A percentile compares a stretch with the other conserved stretches of the same genome.
Conservation (phyloP, 2,113 vertebrate genomes). For the Urocynchramus pylzowi region DNA sequence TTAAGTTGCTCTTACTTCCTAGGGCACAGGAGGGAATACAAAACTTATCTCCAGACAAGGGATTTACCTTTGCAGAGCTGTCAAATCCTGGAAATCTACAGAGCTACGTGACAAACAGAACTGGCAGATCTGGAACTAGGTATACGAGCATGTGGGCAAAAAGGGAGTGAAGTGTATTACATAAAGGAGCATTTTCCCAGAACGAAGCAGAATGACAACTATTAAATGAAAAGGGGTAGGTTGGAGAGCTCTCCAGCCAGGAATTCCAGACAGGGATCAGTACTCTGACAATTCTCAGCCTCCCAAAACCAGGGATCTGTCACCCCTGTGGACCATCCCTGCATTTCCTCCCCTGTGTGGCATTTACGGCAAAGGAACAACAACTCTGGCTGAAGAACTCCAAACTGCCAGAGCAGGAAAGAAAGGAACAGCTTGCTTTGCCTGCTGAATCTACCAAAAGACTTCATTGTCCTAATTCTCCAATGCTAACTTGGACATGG, state of each 20-base stretch:
- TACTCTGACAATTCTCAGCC: background rate
- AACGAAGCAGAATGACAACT: background rate
- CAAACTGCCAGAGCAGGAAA: background rate
- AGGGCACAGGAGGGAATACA: background rate
- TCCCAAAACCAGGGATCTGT: background rate
- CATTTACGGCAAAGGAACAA: background rate
- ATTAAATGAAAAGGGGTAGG: background rate
- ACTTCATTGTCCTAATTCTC: background rate
- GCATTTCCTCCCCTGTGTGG: background rate
- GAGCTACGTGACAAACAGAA: background rate
- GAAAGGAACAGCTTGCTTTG: background rate
- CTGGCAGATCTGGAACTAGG: background rate
- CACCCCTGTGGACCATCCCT: background rate
- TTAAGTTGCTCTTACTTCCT: background rate
- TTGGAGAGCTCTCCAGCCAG: background rate
- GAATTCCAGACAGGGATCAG: background rate
- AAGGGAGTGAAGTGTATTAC: background rate
- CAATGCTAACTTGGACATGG: rapidly evolving
- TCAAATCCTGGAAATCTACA: background rate
- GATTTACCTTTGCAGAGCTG: background rate
- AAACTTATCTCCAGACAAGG: background rate
- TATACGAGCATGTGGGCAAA: rapidly evolving
- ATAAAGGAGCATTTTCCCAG: background rate
- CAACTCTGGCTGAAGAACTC: background rate
- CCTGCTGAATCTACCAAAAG: background rate